phyloP scores from a whole-genome alignment of 35 echinoderm and acorn worm genomes.

The Patiria miniata region DNA sequence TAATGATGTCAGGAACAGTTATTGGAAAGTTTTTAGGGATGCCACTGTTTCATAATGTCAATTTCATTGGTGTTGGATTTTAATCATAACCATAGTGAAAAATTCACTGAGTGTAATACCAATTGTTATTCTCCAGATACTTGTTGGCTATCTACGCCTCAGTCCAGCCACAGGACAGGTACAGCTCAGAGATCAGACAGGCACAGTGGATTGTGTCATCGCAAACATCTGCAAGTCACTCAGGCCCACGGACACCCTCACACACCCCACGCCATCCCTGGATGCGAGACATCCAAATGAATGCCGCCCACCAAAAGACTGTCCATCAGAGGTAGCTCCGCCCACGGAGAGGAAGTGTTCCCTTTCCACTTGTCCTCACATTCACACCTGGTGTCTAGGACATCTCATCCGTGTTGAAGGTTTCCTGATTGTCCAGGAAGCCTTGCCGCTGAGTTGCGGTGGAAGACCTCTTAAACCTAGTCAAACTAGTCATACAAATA shows the following conservation, averaged over 20 bases:
- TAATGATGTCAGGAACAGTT: no score
- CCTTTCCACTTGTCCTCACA: not conserved
- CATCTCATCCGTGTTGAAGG: slow-evolving; percentile 22
- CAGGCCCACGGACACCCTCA: not conserved
- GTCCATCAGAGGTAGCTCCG: not conserved
- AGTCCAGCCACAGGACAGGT: not conserved
- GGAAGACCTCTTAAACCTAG: not conserved
- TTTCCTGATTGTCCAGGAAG: not conserved
- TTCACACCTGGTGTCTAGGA: slow-evolving; percentile 24
- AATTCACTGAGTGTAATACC: no score
- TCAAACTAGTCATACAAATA: not conserved
- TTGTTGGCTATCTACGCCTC: not conserved
- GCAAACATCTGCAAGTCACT: not conserved
- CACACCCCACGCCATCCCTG: not conserved
- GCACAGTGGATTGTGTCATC: not conserved
- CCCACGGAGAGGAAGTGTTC: not conserved
- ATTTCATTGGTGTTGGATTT: no score
- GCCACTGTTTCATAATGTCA: no score
- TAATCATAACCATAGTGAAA: no score
- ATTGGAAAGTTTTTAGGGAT: no score
- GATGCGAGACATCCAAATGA: no score
- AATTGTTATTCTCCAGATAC: slow-evolving; percentile 6
- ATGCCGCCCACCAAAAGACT: not conserved
- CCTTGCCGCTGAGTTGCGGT: not conserved
- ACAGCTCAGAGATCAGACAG: slow-evolving; percentile 3